Evolutionary conservation across 2,888 invertebrate species (phyloP).

Genomic region (Villa cingulata): DNA sequence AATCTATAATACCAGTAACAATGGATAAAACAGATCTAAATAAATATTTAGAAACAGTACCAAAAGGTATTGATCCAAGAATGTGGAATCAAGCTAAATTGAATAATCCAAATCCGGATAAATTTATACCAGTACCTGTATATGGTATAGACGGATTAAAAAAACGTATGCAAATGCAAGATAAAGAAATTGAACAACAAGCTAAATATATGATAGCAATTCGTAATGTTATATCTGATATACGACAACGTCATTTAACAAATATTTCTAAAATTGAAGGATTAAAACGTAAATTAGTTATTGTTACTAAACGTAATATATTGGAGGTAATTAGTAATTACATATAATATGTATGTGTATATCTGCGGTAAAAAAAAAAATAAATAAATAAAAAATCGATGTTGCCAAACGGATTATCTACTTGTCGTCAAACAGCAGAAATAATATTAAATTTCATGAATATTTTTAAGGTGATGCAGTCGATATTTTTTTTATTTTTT

Average conservation of each 20-base stretch:
- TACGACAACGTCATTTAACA: slow-evolving; percentile 69
- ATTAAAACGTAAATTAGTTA: slow-evolving; percentile 63
- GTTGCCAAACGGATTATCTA: too few species aligned
- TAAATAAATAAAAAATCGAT: too few species aligned
- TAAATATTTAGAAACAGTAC: slow-evolving; percentile 83
- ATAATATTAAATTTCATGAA: too few species aligned
- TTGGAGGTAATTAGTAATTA: slow-evolving; percentile 51
- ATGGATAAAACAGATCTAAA: slow-evolving; percentile 68
- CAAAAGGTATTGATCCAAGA: slow-evolving; percentile 77
- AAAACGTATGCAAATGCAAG: slow-evolving; percentile 70
- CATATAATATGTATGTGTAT: too few species aligned
- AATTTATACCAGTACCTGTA: slow-evolving; percentile 86
- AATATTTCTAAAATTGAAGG: slow-evolving; percentile 70
- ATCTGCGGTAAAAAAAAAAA: too few species aligned
- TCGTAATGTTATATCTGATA: slow-evolving; percentile 57
- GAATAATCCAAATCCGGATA: slow-evolving; percentile 85
- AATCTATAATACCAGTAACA: slow-evolving; percentile 54
- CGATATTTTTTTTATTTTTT: neutral
- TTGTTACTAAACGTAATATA: slow-evolving; percentile 71
- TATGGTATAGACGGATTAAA: slow-evolving; percentile 74
- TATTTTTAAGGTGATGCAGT: too few species aligned
- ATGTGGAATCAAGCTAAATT: slow-evolving; percentile 93
- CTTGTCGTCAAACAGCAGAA: too few species aligned
- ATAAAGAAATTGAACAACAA: slow-evolving; percentile 71
- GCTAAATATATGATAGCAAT: slow-evolving; percentile 67